Conservation (phyloP, 92 coral and sea anemone species). For the Phymanthus crucifer region DNA sequence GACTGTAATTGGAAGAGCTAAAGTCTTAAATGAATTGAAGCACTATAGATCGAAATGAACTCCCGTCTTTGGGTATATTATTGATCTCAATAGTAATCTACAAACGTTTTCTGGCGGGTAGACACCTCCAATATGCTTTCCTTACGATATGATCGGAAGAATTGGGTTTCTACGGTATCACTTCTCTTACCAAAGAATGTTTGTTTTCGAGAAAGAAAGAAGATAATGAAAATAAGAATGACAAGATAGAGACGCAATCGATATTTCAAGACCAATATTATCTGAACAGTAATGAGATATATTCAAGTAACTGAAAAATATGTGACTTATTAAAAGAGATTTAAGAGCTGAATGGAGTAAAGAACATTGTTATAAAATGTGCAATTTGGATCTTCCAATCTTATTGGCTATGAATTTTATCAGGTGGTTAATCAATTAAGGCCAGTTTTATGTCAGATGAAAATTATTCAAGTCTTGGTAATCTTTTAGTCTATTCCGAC, state of each 20-base stretch:
- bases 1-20: too few relatives aligned
- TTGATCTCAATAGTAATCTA: too few relatives aligned
- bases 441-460: too few relatives aligned
- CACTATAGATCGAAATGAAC: too few relatives aligned
- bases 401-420: too few relatives aligned
- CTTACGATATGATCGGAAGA: background rate
- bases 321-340: background rate
- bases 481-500: too few relatives aligned
- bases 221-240: background rate
- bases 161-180: background rate
- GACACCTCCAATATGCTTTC: background rate
- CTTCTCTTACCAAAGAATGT: background rate
- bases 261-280: background rate
- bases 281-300: background rate
- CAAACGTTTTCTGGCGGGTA: background rate
- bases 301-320: background rate
- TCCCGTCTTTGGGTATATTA: too few relatives aligned
- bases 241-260: background rate
- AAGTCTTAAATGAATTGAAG: too few relatives aligned
- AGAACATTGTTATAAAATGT: too few relatives aligned
- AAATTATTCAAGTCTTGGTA: too few relatives aligned
- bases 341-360: background rate
- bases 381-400: too few relatives aligned
- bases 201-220: background rate
- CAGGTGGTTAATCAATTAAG: too few relatives aligned